These are phyloP conservation scores for Actinostola sp. DNA, from an alignment of 92 coral and sea anemone genomes.

Conservation along the genomic window DNA sequence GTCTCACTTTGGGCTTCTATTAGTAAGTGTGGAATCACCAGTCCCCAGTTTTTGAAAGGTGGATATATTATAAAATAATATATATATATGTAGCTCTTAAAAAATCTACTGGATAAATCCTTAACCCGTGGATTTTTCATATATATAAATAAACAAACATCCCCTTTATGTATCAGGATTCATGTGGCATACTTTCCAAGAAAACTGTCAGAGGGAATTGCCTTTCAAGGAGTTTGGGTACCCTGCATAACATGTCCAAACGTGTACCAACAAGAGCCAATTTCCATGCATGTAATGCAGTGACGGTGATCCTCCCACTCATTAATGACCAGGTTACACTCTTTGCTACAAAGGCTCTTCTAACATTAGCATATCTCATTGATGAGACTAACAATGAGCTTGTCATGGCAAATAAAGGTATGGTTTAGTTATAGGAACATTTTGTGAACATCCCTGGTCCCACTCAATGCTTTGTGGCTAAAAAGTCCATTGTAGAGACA, in stretches of 20 bases:
- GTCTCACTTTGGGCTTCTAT: no score
- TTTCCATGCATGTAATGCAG: conserved; percentile 46
- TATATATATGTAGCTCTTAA: no score
- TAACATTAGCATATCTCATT: conserved; percentile 63
- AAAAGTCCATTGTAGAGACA: background rate
- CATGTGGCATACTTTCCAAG: conserved; percentile 8
- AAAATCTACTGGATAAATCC: background rate
- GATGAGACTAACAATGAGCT: conserved; percentile 74
- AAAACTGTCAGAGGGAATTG: conserved; percentile 39
- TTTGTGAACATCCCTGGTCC: background rate
- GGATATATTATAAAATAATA: no score
- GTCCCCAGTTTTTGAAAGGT: no score
- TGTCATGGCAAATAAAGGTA: conserved; percentile 75
- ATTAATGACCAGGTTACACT: conserved; percentile 46
- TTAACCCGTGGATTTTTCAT: background rate
- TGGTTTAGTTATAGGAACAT: background rate
- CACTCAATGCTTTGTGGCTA: background rate
- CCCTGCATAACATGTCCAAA: conserved; percentile 69
- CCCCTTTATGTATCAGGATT: background rate
- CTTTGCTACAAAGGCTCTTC: conserved; percentile 56
- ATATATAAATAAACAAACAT: background rate
- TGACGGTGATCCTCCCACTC: conserved; percentile 44
- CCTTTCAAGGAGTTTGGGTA: conserved; percentile 43
- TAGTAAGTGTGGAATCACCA: no score
- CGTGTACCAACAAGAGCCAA: conserved; percentile 42